Conservation (phyloP, 2,797 vertebrate genomes). For the Molossus alvarezi region DNA sequence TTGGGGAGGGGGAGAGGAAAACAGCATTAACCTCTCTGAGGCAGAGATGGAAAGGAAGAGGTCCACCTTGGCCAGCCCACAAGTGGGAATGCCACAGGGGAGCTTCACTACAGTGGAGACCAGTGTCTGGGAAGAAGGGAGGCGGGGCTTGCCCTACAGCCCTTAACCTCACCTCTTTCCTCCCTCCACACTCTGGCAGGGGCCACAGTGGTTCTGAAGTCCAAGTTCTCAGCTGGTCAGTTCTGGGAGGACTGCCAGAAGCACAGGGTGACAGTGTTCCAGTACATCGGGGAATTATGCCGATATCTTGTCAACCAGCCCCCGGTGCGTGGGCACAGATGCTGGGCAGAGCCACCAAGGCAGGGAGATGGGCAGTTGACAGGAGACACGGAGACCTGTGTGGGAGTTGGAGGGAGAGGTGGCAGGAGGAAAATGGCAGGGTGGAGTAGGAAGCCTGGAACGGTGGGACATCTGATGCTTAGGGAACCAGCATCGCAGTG, state of each 20-base stretch:
- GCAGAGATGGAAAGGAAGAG: not conserved
- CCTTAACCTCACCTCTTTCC: not conserved
- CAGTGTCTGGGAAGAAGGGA: not conserved
- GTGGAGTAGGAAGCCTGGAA: not conserved
- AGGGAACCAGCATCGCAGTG: rapidly evolving
- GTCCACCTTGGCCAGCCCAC: not conserved
- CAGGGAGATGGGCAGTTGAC: not conserved
- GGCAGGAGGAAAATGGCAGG: not conserved
- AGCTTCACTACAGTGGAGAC: not conserved
- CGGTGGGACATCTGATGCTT: rapidly evolving
- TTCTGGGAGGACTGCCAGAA: constrained; percentile 96
- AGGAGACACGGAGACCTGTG: not conserved
- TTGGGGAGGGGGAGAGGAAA: no score
- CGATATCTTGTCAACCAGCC: constrained; percentile 95
- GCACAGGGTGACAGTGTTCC: constrained; percentile 94
- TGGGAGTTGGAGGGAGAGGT: not conserved
- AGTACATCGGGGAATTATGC: constrained; percentile 97
- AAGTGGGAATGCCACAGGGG: not conserved
- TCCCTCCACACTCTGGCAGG: constrained; percentile 85
- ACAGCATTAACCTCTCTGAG: not conserved
- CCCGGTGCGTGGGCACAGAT: constrained; percentile 84
- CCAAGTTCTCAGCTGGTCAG: constrained; percentile 94
- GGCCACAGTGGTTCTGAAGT: constrained; percentile 95
- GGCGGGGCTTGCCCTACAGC: not conserved
- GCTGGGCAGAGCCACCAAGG: not conserved